Conservation (phyloP, 2,888 invertebrate genomes). For the Tenthredo amoena region DNA sequence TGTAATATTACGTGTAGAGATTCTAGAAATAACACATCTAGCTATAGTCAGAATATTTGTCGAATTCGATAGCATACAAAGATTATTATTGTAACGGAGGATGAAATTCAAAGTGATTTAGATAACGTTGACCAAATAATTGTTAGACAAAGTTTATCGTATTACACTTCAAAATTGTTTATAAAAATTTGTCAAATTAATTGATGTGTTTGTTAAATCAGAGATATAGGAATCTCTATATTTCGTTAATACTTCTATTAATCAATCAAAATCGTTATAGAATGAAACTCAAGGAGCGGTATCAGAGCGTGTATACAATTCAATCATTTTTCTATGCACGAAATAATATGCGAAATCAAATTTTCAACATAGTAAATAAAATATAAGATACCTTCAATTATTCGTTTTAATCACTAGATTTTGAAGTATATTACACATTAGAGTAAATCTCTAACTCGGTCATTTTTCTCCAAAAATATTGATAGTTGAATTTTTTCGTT, state of each 20-base stretch:
- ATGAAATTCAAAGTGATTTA: constrained; percentile 37
- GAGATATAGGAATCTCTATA: background rate
- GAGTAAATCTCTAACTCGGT: background rate
- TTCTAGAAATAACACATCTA: constrained; percentile 24
- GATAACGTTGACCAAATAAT: constrained; percentile 46
- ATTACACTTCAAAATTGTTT: constrained; percentile 8
- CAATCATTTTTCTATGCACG: background rate
- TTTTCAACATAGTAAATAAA: background rate
- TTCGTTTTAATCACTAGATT: constrained; percentile 19
- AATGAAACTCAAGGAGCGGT: background rate
- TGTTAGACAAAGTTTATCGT: constrained; percentile 41
- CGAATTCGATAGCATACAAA: constrained; percentile 13
- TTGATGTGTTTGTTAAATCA: constrained; percentile 20
- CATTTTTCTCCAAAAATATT: constrained; percentile 13
- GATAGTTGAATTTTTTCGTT: background rate
- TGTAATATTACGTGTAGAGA: constrained; percentile 19
- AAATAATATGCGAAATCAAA: background rate
- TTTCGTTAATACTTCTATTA: constrained; percentile 37
- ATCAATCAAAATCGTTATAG: constrained; percentile 24
- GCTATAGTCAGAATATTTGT: constrained; percentile 28
- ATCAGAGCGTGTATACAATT: background rate
- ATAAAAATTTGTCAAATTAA: background rate
- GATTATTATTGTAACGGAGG: constrained; percentile 16
- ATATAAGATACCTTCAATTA: background rate
- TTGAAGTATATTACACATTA: background rate